Conservation (phyloP, 2,113 vertebrate genomes). For the Ctenomys sociabilis region DNA sequence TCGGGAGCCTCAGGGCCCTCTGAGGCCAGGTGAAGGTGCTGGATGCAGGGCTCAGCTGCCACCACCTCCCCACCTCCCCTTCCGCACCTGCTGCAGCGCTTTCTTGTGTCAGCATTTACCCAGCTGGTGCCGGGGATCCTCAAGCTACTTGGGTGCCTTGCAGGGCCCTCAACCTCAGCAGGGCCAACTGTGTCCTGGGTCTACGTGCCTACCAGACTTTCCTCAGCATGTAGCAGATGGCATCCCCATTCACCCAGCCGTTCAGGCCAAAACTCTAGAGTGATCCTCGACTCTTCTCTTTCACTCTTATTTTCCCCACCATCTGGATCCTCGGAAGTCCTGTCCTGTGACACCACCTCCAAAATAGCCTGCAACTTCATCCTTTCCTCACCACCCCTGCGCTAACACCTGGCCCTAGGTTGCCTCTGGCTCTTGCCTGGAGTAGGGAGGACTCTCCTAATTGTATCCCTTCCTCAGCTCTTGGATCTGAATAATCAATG, state of each 20-base stretch:
- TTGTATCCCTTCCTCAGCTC: background rate
- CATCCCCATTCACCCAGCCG: background rate
- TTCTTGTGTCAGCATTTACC: background rate
- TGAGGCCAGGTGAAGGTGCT: background rate
- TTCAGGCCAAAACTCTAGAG: background rate
- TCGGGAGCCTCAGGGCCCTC: background rate
- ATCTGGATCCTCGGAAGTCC: background rate
- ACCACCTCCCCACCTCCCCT: background rate
- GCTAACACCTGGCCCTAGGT: background rate
- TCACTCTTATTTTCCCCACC: background rate
- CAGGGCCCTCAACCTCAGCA: background rate
- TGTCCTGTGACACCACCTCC: background rate
- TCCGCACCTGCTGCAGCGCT: background rate
- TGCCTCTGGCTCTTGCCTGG: background rate
- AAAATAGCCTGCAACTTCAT: background rate
- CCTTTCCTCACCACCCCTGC: background rate
- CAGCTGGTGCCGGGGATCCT: background rate
- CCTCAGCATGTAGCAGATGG: background rate
- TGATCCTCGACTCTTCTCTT: background rate
- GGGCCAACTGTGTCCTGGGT: background rate
- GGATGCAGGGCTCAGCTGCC: background rate
- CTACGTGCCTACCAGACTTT: background rate
- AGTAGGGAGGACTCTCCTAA: background rate
- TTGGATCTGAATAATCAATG: rapidly evolving
- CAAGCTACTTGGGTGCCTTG: conserved; percentile 60